A percentile compares a stretch with the other conserved stretches of the same genome.
phyloP scores from a whole-genome alignment of 35 echinoderm and acorn worm genomes.

The Stichopus chloronotus region DNA sequence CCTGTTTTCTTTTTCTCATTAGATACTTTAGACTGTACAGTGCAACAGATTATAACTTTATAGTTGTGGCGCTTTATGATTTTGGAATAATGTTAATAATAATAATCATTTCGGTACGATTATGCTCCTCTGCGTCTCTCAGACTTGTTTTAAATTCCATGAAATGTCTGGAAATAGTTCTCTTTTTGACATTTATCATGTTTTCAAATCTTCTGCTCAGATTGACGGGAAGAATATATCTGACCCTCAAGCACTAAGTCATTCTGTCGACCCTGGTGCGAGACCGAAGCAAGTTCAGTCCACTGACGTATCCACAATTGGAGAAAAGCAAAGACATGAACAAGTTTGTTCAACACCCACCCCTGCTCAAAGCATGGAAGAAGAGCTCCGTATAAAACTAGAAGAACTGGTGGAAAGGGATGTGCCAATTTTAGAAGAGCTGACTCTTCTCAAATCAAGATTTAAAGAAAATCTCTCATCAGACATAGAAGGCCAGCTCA shows the following conservation, averaged over 20 bases:
- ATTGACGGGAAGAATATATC: neutral
- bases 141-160: too few species aligned
- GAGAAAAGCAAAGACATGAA: neutral
- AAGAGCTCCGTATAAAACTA: neutral
- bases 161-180: too few species aligned
- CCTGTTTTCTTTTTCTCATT: too few species aligned
- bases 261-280: neutral
- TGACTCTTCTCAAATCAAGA: neutral
- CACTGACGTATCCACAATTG: neutral
- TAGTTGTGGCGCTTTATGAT: too few species aligned
- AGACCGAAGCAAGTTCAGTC: neutral
- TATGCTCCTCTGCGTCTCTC: too few species aligned
- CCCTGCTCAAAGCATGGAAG: neutral
- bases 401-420: neutral
- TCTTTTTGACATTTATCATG: too few species aligned
- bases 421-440: conserved; percentile 10
- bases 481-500: conserved; percentile 8
- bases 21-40: too few species aligned
- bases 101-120: too few species aligned
- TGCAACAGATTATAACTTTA: too few species aligned
- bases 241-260: neutral
- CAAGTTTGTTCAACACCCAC: neutral
- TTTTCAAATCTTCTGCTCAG: neutral
- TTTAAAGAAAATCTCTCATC: neutral
- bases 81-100: too few species aligned